A percentile compares a stretch with the other conserved stretches of the same genome.
These are phyloP conservation scores for Myiagra hebetior DNA, from an alignment of 2,113 vertebrate species.

Conservation along the genomic window DNA sequence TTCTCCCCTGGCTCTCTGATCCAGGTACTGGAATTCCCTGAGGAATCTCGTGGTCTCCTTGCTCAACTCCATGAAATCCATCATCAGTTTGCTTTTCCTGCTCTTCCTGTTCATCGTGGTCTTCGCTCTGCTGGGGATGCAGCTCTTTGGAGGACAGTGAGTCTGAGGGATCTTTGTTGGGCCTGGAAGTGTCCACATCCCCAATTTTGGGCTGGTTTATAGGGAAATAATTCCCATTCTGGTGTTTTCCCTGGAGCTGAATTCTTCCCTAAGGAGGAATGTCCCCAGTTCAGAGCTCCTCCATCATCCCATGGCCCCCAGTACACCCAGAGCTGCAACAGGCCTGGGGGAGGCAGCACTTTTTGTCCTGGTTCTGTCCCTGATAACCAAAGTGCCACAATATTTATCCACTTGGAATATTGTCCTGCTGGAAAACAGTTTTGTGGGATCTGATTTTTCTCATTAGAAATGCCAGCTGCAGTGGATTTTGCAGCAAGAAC, in stretches of 20 bases:
- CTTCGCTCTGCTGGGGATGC: slow-evolving; percentile 95
- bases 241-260: background rate
- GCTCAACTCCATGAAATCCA: slow-evolving; percentile 98
- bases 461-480: background rate
- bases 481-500: background rate
- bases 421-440: background rate
- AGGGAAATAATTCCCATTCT: background rate
- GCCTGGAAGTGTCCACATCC: background rate
- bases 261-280: background rate
- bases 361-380: background rate
- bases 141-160: slow-evolving; percentile 96
- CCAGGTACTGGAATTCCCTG: slow-evolving; percentile 95
- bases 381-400: background rate
- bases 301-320: accelerated
- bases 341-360: background rate
- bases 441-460: background rate
- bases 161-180: slow-evolving; percentile 12
- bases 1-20: background rate
- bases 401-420: background rate
- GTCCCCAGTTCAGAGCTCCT: background rate
- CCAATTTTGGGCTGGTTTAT: background rate
- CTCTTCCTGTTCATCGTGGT: slow-evolving; percentile 98
- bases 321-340: background rate
- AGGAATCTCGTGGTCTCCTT: slow-evolving; percentile 93
- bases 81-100: slow-evolving; percentile 93